Conservation (phyloP, 2,797 vertebrate genomes). For the Xenops minutus region DNA sequence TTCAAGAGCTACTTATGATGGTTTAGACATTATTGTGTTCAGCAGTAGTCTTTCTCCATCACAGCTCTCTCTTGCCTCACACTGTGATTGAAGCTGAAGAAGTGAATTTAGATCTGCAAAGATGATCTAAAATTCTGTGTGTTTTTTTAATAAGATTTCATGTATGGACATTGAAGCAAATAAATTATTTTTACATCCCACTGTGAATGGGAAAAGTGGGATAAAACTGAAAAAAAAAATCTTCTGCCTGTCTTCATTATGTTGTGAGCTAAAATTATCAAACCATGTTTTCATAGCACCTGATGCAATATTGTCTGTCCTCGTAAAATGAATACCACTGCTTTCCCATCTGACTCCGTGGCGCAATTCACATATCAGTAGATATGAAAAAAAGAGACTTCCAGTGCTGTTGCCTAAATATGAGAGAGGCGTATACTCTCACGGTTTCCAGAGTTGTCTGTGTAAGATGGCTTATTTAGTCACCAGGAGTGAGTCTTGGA, state of each 20-base stretch:
- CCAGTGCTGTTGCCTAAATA: not conserved
- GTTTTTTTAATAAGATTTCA: not conserved
- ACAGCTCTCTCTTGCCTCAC: not conserved
- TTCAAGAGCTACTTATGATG: not conserved
- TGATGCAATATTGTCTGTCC: not conserved
- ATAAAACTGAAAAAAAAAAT: not conserved
- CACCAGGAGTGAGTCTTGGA: not conserved
- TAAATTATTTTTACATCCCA: not conserved
- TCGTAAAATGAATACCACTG: accelerated
- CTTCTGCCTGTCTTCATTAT: not conserved
- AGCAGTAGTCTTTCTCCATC: not conserved
- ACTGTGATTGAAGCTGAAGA: not conserved
- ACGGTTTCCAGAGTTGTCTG: not conserved
- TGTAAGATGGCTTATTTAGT: not conserved
- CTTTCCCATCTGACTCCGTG: not conserved
- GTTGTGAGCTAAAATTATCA: not conserved
- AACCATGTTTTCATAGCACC: not conserved
- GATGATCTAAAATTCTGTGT: not conserved
- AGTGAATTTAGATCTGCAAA: not conserved
- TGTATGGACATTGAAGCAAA: not conserved
- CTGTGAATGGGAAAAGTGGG: not conserved
- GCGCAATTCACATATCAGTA: not conserved
- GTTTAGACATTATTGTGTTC: not conserved
- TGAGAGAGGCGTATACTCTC: not conserved
- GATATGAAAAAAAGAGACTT: not conserved